Percentiles rank a stretch among this genome's conserved stretches.
phyloP scores from a whole-genome alignment of 2,113 vertebrate species.

The Sylvia atricapilla region DNA sequence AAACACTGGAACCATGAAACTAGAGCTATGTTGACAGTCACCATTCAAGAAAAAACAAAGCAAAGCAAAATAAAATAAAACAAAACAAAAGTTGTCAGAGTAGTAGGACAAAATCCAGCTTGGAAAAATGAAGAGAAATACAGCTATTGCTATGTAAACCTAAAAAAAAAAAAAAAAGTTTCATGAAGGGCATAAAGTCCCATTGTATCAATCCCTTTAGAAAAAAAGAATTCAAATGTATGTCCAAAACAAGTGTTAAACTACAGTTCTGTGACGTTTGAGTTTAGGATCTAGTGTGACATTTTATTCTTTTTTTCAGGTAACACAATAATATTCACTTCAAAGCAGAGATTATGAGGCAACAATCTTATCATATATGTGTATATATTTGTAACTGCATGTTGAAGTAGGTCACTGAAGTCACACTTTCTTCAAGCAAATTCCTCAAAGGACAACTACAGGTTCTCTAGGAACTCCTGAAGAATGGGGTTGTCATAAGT shows the following conservation, averaged over 20 bases:
- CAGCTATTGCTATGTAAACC: neutral
- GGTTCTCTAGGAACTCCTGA: neutral
- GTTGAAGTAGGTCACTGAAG: neutral
- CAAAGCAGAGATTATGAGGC: neutral
- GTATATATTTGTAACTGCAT: neutral
- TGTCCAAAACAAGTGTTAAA: neutral
- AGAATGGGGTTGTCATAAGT: neutral
- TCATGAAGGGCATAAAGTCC: neutral
- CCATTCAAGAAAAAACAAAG: neutral
- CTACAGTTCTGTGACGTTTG: rapidly evolving
- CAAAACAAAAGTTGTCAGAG: neutral
- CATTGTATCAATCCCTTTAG: neutral
- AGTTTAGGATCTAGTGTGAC: neutral
- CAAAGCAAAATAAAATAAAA: neutral
- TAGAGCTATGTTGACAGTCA: neutral
- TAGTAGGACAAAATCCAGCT: neutral
- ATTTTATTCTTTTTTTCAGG: neutral
- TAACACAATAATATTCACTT: neutral
- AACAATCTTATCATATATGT: neutral
- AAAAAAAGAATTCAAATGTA: neutral
- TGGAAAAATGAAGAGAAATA: neutral
- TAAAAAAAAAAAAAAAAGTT: neutral
- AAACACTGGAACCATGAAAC: neutral
- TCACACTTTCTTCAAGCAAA: neutral
- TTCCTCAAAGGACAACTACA: neutral